phyloP scores from a whole-genome alignment of 2,797 vertebrate species.

The Sebastiscus albofasciatus region DNA sequence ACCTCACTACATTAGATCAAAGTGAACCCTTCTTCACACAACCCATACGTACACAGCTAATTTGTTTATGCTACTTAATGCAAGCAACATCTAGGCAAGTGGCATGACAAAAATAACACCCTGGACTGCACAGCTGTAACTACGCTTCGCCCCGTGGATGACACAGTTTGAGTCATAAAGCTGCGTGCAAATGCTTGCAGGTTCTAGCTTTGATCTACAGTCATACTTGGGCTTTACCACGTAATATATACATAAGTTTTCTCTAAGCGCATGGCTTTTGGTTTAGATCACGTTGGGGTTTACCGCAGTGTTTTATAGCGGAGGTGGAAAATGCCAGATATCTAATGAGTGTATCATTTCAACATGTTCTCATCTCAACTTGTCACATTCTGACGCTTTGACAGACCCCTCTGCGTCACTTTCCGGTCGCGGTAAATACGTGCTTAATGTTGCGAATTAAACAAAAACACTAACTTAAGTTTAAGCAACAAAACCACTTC shows the following conservation, averaged over 20 bases:
- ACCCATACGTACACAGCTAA: slow-evolving; percentile 32
- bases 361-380: too few species aligned
- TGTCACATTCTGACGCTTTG: too few species aligned
- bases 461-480: too few species aligned
- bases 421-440: too few species aligned
- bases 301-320: not conserved
- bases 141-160: not conserved
- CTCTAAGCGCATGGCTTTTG: not conserved
- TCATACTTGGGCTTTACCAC: not conserved
- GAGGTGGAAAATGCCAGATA: too few species aligned
- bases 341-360: too few species aligned
- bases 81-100: slow-evolving; percentile 28
- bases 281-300: not conserved
- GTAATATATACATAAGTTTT: not conserved
- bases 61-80: slow-evolving; percentile 38
- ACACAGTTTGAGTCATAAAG: not conserved
- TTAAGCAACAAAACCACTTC: too few species aligned
- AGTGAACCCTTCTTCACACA: slow-evolving; percentile 28
- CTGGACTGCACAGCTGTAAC: not conserved
- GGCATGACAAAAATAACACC: slow-evolving; percentile 25
- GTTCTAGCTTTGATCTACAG: not conserved
- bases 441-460: too few species aligned
- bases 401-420: too few species aligned
- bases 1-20: slow-evolving; percentile 48
- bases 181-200: not conserved